Conservation (phyloP, 2,113 vertebrate species). For the Cranoglanis bouderius region DNA sequence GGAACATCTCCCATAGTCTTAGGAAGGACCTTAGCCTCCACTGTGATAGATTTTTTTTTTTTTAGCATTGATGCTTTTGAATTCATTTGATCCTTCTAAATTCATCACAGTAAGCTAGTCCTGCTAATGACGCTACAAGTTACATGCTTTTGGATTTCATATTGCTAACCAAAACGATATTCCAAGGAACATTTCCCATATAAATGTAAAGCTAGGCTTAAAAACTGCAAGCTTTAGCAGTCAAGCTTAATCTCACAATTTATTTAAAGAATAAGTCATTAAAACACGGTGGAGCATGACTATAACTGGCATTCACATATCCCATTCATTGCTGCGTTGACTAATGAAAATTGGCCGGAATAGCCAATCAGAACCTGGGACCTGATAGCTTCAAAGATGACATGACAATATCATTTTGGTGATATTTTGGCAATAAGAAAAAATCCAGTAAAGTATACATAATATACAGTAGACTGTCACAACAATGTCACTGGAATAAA, state of each 20-base stretch:
- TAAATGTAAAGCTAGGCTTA: neutral
- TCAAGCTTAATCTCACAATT: constrained; percentile 26
- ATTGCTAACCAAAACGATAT: neutral
- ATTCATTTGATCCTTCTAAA: neutral
- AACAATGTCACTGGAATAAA: neutral
- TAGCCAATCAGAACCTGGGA: constrained; percentile 7
- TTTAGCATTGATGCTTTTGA: neutral
- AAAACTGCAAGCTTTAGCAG: constrained; percentile 12
- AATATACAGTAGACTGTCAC: neutral
- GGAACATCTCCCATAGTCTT: neutral
- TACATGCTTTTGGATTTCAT: neutral
- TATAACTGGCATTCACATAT: constrained; percentile 45
- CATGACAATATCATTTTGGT: neutral
- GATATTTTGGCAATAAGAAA: neutral
- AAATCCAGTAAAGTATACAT: too few relatives aligned
- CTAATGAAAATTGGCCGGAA: constrained; percentile 45
- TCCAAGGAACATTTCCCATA: neutral
- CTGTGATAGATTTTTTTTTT: neutral
- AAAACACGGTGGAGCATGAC: constrained; percentile 43
- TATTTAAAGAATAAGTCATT: constrained; percentile 47
- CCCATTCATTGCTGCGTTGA: constrained; percentile 19
- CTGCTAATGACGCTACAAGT: neutral
- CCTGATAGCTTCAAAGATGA: neutral
- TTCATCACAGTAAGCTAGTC: neutral
- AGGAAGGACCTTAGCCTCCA: neutral